Evolutionary conservation across 2,797 vertebrate species (phyloP).

Genomic region (Sorex maritimensis): DNA sequence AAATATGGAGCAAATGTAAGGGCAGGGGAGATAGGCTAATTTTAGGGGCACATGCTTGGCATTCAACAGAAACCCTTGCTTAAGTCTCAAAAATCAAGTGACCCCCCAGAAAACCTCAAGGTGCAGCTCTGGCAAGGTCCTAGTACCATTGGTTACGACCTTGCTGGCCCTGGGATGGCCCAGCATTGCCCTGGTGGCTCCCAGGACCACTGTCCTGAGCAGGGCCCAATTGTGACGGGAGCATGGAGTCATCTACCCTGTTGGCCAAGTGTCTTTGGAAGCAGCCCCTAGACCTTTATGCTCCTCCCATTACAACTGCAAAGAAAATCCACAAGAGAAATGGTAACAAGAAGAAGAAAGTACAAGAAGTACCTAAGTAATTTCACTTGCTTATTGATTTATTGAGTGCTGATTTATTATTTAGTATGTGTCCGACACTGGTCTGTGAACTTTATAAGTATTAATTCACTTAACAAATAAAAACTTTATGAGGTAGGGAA

Average conservation of each 20-base stretch:
- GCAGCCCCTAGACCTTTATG: not conserved
- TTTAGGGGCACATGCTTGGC: no score
- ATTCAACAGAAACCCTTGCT: no score
- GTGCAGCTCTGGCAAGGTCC: no score
- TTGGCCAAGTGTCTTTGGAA: not conserved
- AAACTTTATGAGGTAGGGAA: not conserved
- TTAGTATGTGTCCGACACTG: not conserved
- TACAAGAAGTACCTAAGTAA: not conserved
- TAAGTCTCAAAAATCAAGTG: no score
- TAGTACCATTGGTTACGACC: no score
- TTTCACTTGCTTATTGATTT: constrained; percentile 30
- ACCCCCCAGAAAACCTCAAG: no score
- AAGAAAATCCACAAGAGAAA: not conserved
- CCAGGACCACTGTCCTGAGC: no score
- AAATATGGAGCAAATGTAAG: not conserved
- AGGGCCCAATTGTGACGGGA: no score
- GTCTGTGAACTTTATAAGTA: constrained; percentile 21
- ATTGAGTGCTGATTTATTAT: constrained; percentile 11
- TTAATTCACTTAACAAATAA: not conserved
- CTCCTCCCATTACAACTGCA: no score
- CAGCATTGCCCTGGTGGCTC: no score
- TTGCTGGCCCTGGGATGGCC: no score
- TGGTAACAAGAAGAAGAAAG: not conserved
- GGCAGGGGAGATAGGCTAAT: not conserved
- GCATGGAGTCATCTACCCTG: no score